Percentiles rank a stretch among this genome's conserved stretches.
Conservation (phyloP, 2,113 vertebrate genomes). For the Scomber scombrus region DNA sequence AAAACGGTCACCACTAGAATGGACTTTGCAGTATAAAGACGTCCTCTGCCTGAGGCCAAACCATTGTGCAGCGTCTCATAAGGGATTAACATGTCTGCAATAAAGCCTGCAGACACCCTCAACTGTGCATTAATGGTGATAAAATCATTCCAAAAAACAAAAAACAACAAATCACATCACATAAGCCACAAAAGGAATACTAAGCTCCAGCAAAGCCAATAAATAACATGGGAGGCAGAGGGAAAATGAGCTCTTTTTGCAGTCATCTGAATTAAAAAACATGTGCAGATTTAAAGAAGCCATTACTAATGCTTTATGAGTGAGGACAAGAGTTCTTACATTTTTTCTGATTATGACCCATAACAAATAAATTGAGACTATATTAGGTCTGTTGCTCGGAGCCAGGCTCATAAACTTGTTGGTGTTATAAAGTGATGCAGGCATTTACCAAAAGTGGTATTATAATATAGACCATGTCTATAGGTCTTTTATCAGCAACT, state of each 20-base stretch:
- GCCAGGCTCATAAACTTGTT: slow-evolving; percentile 3
- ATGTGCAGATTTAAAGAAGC: slow-evolving; percentile 13
- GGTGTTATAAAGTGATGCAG: neutral
- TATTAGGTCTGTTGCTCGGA: neutral
- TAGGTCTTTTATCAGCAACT: neutral
- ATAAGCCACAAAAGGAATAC: neutral
- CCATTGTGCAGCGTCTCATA: slow-evolving; percentile 5
- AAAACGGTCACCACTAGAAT: slow-evolving; percentile 17
- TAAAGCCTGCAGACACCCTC: slow-evolving; percentile 10
- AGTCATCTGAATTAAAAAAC: slow-evolving; percentile 7
- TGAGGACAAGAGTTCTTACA: slow-evolving; percentile 20
- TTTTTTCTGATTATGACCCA: slow-evolving; percentile 25
- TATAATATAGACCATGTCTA: neutral
- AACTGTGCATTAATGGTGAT: slow-evolving; percentile 28
- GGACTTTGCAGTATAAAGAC: neutral
- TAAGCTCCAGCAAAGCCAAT: slow-evolving; percentile 23
- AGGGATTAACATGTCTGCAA: slow-evolving; percentile 28
- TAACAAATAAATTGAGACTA: slow-evolving; percentile 1
- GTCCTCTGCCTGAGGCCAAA: slow-evolving; percentile 7
- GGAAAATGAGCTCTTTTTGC: slow-evolving; percentile 1
- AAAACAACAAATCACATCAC: slow-evolving; percentile 30
- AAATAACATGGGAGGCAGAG: slow-evolving; percentile 20
- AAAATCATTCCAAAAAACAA: slow-evolving; percentile 25
- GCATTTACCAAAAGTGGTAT: neutral
- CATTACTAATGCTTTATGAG: slow-evolving; percentile 14